These are phyloP conservation scores for Drosophila saltans DNA, from an alignment of 1,140 invertebrate genomes.

Conservation along the genomic window DNA sequence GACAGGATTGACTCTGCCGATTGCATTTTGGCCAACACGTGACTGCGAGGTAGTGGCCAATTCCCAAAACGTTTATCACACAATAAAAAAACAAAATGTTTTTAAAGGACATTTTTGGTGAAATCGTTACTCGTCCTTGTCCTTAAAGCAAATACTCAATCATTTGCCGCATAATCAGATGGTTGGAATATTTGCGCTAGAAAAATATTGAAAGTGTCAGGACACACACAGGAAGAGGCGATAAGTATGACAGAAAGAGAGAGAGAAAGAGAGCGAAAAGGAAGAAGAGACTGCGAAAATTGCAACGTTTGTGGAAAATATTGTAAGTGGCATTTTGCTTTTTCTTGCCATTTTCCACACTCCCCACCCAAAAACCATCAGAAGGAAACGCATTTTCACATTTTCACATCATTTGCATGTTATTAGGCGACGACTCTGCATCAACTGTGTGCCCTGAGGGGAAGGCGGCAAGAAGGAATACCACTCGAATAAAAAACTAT, in stretches of 20 bases:
- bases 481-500: no score
- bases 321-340: constrained; percentile 39
- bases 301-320: constrained; percentile 2
- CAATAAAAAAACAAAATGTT: not conserved
- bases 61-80: constrained; percentile 60
- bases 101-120: not conserved
- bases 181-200: constrained; percentile 29
- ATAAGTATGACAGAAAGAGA: not conserved
- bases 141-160: constrained; percentile 21
- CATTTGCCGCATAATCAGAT: constrained; percentile 44
- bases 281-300: not conserved
- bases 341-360: constrained; percentile 1
- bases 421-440: constrained; percentile 38
- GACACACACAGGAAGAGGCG: constrained; percentile 8
- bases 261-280: constrained; percentile 27
- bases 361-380: not conserved
- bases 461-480: not conserved
- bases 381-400: constrained; percentile 16
- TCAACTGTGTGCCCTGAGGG: not conserved
- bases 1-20: not conserved
- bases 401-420: constrained; percentile 59
- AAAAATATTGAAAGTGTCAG: constrained; percentile 57
- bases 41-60: constrained; percentile 82
- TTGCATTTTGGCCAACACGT: constrained; percentile 64
- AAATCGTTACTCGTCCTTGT: not conserved